These are phyloP conservation scores for Cardiocondyla obscurior DNA, from an alignment of 1,140 invertebrate genomes.

Conservation along the genomic window DNA sequence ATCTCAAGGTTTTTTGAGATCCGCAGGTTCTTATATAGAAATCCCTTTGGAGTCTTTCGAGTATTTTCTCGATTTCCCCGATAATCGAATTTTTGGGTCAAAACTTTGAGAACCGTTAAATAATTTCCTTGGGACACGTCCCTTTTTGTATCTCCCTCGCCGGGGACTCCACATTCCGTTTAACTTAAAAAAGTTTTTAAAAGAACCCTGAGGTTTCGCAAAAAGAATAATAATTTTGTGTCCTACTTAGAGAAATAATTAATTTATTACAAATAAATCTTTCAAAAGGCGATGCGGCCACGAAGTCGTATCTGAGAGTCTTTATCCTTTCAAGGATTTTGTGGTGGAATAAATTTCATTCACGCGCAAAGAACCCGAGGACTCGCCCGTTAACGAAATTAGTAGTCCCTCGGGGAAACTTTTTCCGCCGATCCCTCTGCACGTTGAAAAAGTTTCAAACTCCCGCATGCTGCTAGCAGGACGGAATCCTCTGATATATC, in stretches of 20 bases:
- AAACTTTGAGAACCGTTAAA: not conserved
- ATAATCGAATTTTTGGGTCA: not conserved
- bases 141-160: not conserved
- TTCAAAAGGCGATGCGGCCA: not conserved
- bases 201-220: not conserved
- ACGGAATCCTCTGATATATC: conserved; percentile 40
- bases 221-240: not conserved
- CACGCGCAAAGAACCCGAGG: conserved; percentile 28
- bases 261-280: not conserved
- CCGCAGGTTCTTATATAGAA: not conserved
- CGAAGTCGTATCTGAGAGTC: not conserved
- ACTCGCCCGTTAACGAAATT: conserved; percentile 47
- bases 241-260: not conserved
- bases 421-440: conserved; percentile 24
- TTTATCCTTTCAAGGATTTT: not conserved
- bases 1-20: not conserved
- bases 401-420: conserved; percentile 26
- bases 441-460: conserved; percentile 38
- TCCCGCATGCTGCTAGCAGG: conserved; percentile 17
- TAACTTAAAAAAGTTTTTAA: not conserved
- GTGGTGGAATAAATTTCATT: conserved; percentile 47
- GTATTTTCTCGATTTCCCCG: not conserved
- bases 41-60: conserved; percentile 5
- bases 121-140: not conserved
- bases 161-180: not conserved